phyloP scores from a whole-genome alignment of 2,888 invertebrate genomes.

The Tillus elongatus region DNA sequence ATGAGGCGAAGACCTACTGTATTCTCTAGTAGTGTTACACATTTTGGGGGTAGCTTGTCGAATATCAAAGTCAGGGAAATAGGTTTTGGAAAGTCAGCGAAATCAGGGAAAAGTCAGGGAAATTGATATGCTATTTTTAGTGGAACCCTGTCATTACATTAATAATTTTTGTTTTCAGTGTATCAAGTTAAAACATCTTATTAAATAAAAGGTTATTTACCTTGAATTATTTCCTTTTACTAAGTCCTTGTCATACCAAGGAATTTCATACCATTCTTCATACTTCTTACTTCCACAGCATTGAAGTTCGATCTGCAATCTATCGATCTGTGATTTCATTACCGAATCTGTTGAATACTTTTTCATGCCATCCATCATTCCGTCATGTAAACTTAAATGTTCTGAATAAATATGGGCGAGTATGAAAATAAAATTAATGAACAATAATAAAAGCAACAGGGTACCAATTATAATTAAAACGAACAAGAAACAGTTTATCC shows the following conservation, averaged over 20 bases:
- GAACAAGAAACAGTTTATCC: conserved; percentile 28
- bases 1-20: no score
- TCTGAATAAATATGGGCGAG: conserved; percentile 29
- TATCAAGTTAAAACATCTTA: no score
- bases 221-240: conserved; percentile 23
- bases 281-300: conserved; percentile 54
- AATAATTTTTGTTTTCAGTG: no score
- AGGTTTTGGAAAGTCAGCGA: no score
- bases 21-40: no score
- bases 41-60: no score
- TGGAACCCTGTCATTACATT: no score
- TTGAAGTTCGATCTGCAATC: conserved; percentile 52
- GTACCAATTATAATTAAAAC: conserved; percentile 21
- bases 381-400: conserved; percentile 38
- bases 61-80: no score
- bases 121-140: no score
- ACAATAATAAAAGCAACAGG: conserved; percentile 20
- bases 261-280: conserved; percentile 54
- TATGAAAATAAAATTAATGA: conserved; percentile 26
- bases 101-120: no score
- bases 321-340: conserved; percentile 49
- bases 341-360: conserved; percentile 48
- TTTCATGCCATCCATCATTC: conserved; percentile 50
- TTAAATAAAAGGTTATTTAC: conserved; percentile 11
- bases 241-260: conserved; percentile 48